Conservation (phyloP, 2,888 invertebrate species). For the Therioaphis trifolii region DNA sequence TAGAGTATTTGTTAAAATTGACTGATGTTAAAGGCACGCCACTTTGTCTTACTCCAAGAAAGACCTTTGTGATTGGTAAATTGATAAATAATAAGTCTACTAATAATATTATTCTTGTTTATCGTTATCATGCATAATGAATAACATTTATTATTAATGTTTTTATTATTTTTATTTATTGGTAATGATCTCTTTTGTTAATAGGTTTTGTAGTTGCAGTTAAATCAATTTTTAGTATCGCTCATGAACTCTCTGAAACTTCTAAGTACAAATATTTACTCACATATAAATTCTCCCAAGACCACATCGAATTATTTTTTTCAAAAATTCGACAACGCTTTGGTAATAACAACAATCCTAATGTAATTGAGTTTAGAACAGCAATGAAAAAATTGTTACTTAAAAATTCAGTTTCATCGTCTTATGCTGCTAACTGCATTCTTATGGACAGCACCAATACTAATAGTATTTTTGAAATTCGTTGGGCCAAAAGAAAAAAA, state of each 20-base stretch:
- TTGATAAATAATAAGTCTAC: background rate
- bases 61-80: background rate
- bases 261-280: background rate
- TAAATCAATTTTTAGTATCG: slow-evolving; percentile 1
- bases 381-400: no score
- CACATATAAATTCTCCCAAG: background rate
- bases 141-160: background rate
- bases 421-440: no score
- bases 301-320: background rate
- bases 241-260: no score
- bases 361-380: no score
- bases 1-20: background rate
- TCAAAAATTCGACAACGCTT: no score
- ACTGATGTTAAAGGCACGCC: background rate
- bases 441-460: background rate
- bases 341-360: no score
- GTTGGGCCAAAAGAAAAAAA: background rate
- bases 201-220: background rate
- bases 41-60: background rate
- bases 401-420: no score
- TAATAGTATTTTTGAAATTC: background rate
- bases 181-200: slow-evolving; percentile 10
- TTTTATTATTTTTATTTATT: slow-evolving; percentile 6
- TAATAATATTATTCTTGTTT: no score
- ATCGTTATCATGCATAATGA: no score